Evolutionary conservation across 64 coral and sea anemone genomes (phyloP), one percentile per base, ranked within the genome.

Genomic region (Dendronephthya gigantea): DNA sequence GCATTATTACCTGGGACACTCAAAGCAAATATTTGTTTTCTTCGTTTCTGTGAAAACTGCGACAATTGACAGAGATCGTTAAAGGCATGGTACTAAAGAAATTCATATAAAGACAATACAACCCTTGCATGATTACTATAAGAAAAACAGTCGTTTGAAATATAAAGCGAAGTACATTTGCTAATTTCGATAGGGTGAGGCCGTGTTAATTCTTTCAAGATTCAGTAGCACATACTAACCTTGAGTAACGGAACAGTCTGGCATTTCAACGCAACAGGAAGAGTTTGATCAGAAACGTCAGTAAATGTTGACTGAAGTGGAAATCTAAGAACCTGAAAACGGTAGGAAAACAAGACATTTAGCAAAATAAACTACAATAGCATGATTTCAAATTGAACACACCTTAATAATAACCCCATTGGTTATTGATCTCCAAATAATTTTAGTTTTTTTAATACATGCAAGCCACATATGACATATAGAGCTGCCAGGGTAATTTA

Each of bases 51-150:
- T 37, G 72, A 79, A 79, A 79, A 79, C 72, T 79, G 72, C 32
- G 72, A 79, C 28, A 79, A 19, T 79, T 79, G 72, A 34, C 72
- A 79, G 72, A 79, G 72, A 39, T 79, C 72, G 32, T 79, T 79
- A 15, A 79, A 33, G 34, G 72, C 72, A 35, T 35, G 72, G 37
- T 39, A 79, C 72, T 79, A 29, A 11, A 29, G 31, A 34, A 19
- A 79, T 3, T 15, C 31, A 35, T 28, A 79, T 4, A 79, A n/a
- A n/a, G n/a, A n/a, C n/a, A n/a, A n/a, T n/a, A n/a, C n/a, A n/a
- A n/a, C n/a, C n/a, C n/a, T n/a, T n/a, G n/a, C n/a, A n/a, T n/a
- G n/a, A n/a, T n/a, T n/a, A n/a, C n/a, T n/a, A n/a, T n/a, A n/a
- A n/a, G n/a, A n/a, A n/a, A n/a, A n/a, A n/a, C n/a, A n/a, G n/a